Base-by-base conservation (phyloP, 2,888 invertebrate species). In the Sminthurides aquaticus region DNA sequence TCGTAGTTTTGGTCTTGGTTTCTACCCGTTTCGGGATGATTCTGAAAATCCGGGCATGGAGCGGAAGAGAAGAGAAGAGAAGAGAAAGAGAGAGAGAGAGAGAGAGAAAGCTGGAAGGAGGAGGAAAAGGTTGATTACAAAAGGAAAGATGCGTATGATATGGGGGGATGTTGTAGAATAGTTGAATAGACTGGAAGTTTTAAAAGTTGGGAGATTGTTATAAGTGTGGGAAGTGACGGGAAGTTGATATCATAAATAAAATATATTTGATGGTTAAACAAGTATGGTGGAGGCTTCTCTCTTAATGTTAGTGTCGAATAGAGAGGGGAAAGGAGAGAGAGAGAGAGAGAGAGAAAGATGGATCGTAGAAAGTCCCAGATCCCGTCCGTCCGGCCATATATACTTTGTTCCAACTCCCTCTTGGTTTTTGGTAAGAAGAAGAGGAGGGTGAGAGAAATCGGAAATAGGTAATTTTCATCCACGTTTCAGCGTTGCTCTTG, bases 381-480 rank as follows among this genome's bases (percentile, higher is more conserved):
- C 15, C 43, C 5, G 43, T 15, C 8, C 43, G 43, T 5, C 43
- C 43, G 43, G 8, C 43, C 43, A 11, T 34, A 5, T 34, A 11
- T 34, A 15, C 43, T 15, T 34, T 34, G 43, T 15, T 34, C 15
- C 5, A 34, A 11, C 5, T 5, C 15, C 15, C 43, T n/a, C 15
- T 34, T 15, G 8, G 43, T 34, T 15, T 34, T 34, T 34, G n/a
- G n/a, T 25, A 48, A 54, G 61, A 59, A 62, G 56, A 62, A 59
- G 62, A 55, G n/a, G 66, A 63, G 64, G 67, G 69, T 52, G 69
- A 67, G 70, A 71, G 62, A 69, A 70, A 72, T 71, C 72, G 73
- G 73, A 73, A 73, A 71, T 73, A 67, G 71, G 71, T 71, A 71
- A 73, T 73, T 73, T 73, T 69, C 62, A 67, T 70, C 60, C 27